Base-by-base conservation (phyloP, 2,888 invertebrate genomes). In the Thereva unica region DNA sequence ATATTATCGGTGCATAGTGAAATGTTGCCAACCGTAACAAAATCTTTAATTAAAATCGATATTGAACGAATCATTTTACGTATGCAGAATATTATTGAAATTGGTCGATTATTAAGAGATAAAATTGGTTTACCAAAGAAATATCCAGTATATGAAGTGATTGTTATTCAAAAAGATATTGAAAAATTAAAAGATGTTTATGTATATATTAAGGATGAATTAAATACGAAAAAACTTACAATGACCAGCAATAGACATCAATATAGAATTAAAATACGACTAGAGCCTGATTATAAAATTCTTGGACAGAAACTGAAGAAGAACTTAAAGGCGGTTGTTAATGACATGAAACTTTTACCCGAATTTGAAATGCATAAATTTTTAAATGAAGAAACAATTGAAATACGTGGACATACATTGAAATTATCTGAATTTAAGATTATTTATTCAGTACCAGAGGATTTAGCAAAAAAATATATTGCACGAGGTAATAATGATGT, bases 21-120 rank as follows among this genome's bases (percentile, higher is more conserved):
- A 71, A 89, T 91, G 89, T 83, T 95, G 56, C 94, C 97, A 1
- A 84, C 87, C 69, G 84, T 91, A 0, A 85, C 85, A 73, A 67
- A 80, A 4, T 78, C 84, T 42, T 80, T 93, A 53, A 93, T 97
- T 59, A 87, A 93, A 78, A 84, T 84, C 68, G 83, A 87, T 57
- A 93, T 96, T 68, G 97, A 98, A 82, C 83, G 87, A 70, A 90
- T 93, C 49, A 93, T 97, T 0, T 84, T 88, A 47, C 84, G 88
- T 73, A 95, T 97, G 95, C 96, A 97, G 83, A 86, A 87, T 64
- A 90, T 96, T 5, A 91, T 97, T 72, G 95, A 96, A 78, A 82
- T 96, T 12, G 96, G 95, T 1, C 85, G 97, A 71, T 87, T 94
- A 34, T 83, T 96, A 40, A 84, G 97, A 71, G 97, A 96, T 76